phyloP scores from a whole-genome alignment of 2,113 vertebrate species.

The Meriones unguiculatus region DNA sequence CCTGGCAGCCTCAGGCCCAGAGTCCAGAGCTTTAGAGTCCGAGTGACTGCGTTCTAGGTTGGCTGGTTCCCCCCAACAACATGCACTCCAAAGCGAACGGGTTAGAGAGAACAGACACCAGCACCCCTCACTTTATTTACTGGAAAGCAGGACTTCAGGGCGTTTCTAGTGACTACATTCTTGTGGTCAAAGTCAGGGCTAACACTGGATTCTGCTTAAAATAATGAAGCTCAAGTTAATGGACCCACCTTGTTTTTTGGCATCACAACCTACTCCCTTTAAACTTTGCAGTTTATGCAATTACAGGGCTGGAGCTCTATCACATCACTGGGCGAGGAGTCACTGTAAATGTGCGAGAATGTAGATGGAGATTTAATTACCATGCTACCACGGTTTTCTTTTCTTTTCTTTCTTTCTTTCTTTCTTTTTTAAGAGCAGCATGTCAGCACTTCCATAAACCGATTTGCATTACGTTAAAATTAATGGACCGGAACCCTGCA shows the following conservation, averaged over 20 bases:
- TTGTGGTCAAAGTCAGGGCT: slow-evolving; percentile 10
- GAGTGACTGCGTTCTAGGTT: neutral
- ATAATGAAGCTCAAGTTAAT: slow-evolving; percentile 48
- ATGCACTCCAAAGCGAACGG: neutral
- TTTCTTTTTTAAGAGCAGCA: slow-evolving; percentile 57
- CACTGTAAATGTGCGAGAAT: slow-evolving; percentile 66
- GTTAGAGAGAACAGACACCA: slow-evolving; percentile 37
- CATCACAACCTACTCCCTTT: neutral
- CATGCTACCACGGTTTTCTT: slow-evolving; percentile 19
- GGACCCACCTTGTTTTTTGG: slow-evolving; percentile 34
- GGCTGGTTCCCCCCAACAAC: neutral
- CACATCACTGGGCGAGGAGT: slow-evolving; percentile 35
- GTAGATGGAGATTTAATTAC: slow-evolving; percentile 70
- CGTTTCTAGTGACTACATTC: slow-evolving; percentile 41
- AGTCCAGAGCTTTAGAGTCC: neutral
- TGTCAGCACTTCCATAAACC: slow-evolving; percentile 77
- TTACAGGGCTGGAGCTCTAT: slow-evolving; percentile 35
- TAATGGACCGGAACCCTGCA: slow-evolving; percentile 70
- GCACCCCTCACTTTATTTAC: neutral
- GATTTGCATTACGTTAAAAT: slow-evolving; percentile 77
- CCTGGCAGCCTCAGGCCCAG: neutral
- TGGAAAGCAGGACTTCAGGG: neutral
- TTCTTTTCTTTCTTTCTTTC: neutral
- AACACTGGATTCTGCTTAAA: slow-evolving; percentile 33
- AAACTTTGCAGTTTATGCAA: slow-evolving; percentile 38